Conservation (phyloP, 2,888 invertebrate genomes). For the Scaptomyza polygonia region DNA sequence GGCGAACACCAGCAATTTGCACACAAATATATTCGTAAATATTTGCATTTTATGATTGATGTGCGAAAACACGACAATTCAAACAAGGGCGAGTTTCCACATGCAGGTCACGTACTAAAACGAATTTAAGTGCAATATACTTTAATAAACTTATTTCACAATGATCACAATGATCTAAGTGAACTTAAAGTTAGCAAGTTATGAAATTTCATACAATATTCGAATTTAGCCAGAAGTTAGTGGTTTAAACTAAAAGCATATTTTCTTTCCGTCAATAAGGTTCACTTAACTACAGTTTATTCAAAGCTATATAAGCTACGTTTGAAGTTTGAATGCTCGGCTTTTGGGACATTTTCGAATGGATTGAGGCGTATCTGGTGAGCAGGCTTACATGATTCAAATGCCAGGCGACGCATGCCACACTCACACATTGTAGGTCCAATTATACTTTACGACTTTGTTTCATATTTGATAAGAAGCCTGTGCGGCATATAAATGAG, state of each 20-base stretch:
- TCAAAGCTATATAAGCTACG: background rate
- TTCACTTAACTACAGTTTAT: no score
- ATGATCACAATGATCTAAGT: conserved; percentile 5
- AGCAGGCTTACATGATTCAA: conserved; percentile 76
- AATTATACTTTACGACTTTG: conserved; percentile 81
- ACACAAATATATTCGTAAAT: conserved; percentile 74
- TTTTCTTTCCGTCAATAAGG: background rate
- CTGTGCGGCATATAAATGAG: conserved; percentile 75
- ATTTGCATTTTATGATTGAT: conserved; percentile 82
- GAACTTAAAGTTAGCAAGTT: background rate
- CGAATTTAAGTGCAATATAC: conserved; percentile 23
- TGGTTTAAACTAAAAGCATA: background rate
- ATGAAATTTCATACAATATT: background rate
- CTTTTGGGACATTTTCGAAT: conserved; percentile 40
- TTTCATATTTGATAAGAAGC: conserved; percentile 81
- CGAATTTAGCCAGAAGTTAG: background rate
- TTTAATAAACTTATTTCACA: conserved; percentile 18
- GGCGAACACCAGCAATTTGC: conserved; percentile 55
- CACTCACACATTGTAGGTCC: conserved; percentile 64
- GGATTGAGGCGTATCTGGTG: conserved; percentile 47
- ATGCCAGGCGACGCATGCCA: conserved; percentile 18
- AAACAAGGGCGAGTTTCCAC: conserved; percentile 40
- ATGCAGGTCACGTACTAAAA: conserved; percentile 57
- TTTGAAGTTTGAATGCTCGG: conserved; percentile 8
- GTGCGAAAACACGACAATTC: conserved; percentile 50